Conservation (phyloP, 2,888 invertebrate species). For the Chaitophorus viminalis region DNA sequence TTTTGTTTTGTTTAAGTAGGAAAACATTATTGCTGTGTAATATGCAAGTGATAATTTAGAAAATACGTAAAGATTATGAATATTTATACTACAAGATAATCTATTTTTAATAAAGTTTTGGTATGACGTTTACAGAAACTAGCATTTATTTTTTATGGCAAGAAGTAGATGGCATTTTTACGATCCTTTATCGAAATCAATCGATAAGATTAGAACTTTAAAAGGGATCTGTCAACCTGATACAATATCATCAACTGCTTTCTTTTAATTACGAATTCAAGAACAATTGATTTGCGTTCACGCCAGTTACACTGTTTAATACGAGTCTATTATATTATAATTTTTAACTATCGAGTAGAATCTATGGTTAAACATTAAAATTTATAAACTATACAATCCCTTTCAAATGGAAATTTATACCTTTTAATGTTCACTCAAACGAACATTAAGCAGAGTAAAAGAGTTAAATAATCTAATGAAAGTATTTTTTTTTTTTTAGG, state of each 20-base stretch:
- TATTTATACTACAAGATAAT: no score
- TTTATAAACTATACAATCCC: neutral
- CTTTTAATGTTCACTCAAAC: neutral
- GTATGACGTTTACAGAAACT: no score
- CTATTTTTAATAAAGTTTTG: no score
- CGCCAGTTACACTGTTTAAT: neutral
- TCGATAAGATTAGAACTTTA: neutral
- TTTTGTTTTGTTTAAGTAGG: no score
- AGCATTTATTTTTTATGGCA: no score
- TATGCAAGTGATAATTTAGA: no score
- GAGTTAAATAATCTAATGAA: slow-evolving; percentile 3
- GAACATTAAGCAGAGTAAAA: neutral
- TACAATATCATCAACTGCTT: neutral
- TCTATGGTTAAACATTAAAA: neutral
- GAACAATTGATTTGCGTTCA: neutral
- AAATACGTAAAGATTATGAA: no score
- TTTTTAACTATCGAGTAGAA: neutral
- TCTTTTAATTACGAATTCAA: neutral
- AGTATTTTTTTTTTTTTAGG: neutral
- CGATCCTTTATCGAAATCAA: no score
- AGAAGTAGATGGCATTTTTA: no score
- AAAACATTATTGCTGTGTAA: no score
- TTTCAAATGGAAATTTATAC: neutral
- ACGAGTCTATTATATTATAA: neutral
- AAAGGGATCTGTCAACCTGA: neutral